Evolutionary conservation across 2,888 invertebrate species (phyloP).

Genomic region (Pyrrhosoma nymphula): DNA sequence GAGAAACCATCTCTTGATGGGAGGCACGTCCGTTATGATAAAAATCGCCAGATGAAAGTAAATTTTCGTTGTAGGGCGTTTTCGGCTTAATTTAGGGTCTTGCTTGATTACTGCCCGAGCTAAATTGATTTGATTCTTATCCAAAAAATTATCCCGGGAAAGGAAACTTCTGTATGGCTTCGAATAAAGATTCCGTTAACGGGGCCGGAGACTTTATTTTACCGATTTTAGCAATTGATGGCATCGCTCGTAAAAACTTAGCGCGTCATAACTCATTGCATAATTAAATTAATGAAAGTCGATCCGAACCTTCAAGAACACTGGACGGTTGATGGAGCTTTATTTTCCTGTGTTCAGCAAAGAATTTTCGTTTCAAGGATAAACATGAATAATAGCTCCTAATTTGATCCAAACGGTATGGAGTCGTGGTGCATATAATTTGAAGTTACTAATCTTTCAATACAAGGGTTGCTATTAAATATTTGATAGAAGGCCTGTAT

Average conservation of each 20-base stretch:
- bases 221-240: not conserved
- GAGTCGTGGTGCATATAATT: no score
- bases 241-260: not conserved
- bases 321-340: no score
- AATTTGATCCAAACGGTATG: no score
- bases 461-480: no score
- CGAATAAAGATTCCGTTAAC: not conserved
- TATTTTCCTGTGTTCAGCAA: no score
- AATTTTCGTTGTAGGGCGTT: conserved; percentile 43
- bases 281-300: not conserved
- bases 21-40: conserved; percentile 49
- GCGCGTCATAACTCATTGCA: not conserved
- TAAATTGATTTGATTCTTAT: conserved; percentile 51
- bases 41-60: conserved; percentile 63
- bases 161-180: not conserved
- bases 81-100: conserved; percentile 37
- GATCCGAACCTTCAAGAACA: not conserved
- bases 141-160: conserved; percentile 12
- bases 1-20: conserved; percentile 49
- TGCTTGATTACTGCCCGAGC: conserved; percentile 25
- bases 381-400: no score
- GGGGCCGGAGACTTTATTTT: not conserved
- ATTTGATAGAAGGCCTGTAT: no score
- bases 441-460: no score
- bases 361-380: no score